Conservation (phyloP, 2,888 invertebrate genomes). For the Drosophila stalkeri region DNA sequence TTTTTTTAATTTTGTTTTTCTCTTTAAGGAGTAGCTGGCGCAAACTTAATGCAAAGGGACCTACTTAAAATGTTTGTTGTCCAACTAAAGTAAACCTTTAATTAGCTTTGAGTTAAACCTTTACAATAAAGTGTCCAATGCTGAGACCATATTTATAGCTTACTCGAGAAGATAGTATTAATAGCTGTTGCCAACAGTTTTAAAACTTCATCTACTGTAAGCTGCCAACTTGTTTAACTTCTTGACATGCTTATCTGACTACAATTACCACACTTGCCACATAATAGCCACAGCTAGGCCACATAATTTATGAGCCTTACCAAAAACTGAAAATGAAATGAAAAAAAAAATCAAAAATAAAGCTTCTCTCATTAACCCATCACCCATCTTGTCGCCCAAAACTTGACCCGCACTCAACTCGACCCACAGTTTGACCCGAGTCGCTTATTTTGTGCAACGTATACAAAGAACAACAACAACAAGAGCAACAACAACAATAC, state of each 20-base stretch:
- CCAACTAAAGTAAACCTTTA: neutral
- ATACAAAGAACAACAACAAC: conserved; percentile 25
- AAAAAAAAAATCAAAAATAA: neutral
- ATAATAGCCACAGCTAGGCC: conserved; percentile 18
- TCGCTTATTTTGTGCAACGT: conserved; percentile 40
- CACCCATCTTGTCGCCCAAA: conserved; percentile 66
- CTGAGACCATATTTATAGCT: neutral
- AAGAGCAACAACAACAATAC: conserved; percentile 20
- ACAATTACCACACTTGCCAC: conserved; percentile 31
- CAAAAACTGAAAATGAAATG: conserved; percentile 13
- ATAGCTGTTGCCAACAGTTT: conserved; percentile 3
- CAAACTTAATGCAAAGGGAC: neutral
- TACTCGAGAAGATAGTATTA: neutral
- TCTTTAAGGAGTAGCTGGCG: conserved; percentile 45
- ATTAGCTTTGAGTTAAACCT: conserved; percentile 1
- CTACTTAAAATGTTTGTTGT: conserved; percentile 26
- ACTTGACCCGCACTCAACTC: conserved; percentile 67
- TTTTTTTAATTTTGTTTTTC: conserved; percentile 19
- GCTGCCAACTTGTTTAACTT: conserved; percentile 8
- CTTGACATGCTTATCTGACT: conserved; percentile 25
- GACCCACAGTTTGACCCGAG: conserved; percentile 51
- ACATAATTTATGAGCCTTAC: conserved; percentile 30
- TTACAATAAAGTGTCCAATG: neutral
- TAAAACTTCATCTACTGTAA: neutral
- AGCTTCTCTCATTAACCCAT: conserved; percentile 70